Conservation (phyloP, 1,140 invertebrate genomes). For the Eufriesea mexicana region DNA sequence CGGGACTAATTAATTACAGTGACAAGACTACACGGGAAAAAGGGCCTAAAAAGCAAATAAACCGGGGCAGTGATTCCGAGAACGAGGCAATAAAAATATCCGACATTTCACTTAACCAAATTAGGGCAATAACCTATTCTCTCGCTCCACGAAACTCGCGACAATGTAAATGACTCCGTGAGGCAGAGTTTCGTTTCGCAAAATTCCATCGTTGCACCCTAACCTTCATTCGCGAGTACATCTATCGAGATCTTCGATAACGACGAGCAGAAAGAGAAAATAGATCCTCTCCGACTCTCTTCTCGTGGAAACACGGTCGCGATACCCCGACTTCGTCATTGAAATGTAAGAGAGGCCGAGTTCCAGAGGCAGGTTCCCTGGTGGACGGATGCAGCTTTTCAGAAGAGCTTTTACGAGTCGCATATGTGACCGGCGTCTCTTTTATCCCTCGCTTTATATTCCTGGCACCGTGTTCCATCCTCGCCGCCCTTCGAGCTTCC, state of each 20-base stretch:
- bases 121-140: too few relatives aligned
- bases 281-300: not conserved
- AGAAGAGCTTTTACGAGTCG: slow-evolving; percentile 74
- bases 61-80: too few relatives aligned
- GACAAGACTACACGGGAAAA: too few relatives aligned
- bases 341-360: slow-evolving; percentile 52
- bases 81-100: too few relatives aligned
- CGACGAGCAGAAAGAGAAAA: not conserved
- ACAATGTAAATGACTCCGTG: too few relatives aligned
- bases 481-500: slow-evolving; percentile 36
- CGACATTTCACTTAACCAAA: too few relatives aligned
- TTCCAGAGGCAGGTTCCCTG: slow-evolving; percentile 18
- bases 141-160: too few relatives aligned
- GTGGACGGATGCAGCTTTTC: slow-evolving; percentile 68
- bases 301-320: not conserved
- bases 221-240: not conserved
- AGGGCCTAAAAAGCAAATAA: too few relatives aligned
- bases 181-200: too few relatives aligned
- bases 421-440: slow-evolving; percentile 74
- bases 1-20: too few relatives aligned
- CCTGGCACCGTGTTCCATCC: slow-evolving; percentile 69
- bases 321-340: slow-evolving; percentile 14
- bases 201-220: too few relatives aligned
- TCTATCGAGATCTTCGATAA: not conserved
- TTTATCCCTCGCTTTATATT: slow-evolving; percentile 76